A percentile compares a stretch with the other conserved stretches of the same genome.
phyloP scores from a whole-genome alignment of 2,113 vertebrate species.

The Dicerorhinus sumatrensis region DNA sequence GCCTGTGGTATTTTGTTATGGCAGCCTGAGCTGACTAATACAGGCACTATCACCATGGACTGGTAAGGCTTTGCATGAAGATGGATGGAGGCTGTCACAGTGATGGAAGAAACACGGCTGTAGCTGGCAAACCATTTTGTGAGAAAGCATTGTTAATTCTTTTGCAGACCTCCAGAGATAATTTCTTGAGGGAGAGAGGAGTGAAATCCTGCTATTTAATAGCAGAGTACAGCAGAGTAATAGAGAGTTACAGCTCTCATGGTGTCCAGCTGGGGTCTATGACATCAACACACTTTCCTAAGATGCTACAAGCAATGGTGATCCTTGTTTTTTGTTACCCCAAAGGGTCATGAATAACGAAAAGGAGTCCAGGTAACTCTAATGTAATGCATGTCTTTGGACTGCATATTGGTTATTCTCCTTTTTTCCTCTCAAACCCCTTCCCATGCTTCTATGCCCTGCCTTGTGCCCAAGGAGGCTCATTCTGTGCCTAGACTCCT shows the following conservation, averaged over 20 bases:
- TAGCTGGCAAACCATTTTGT: background rate
- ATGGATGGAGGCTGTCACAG: background rate
- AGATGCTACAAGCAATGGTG: background rate
- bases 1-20: background rate
- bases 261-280: background rate
- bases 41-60: accelerated
- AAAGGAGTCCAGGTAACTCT: background rate
- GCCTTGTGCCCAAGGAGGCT: background rate
- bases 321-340: background rate
- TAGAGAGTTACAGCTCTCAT: background rate
- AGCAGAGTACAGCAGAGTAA: background rate
- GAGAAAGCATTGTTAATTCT: background rate
- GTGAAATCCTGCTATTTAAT: background rate
- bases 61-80: background rate
- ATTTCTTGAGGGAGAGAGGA: background rate
- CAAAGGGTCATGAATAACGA: background rate
- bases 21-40: background rate
- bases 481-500: background rate
- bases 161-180: background rate
- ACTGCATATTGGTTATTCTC: background rate
- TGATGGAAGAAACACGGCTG: background rate
- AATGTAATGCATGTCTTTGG: background rate
- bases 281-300: background rate
- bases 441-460: background rate
- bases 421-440: background rate